Evolutionary conservation across 1,140 invertebrate species (phyloP), one percentile per base, ranked within the genome.

Genomic region (Zelostemma sp.): DNA sequence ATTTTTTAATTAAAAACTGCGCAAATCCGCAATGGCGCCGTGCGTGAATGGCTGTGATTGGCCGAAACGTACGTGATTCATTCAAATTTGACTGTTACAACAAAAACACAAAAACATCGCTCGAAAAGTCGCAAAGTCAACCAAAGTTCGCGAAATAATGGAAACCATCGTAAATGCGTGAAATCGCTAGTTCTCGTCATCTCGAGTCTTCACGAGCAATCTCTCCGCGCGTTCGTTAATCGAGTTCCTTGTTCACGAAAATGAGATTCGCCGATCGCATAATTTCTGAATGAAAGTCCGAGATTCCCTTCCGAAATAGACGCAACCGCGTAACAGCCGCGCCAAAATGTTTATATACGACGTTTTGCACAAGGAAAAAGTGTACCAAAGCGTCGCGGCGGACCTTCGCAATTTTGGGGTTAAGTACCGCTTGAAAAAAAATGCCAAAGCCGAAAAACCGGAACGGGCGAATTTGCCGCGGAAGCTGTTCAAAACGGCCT

Each of bases 341-440:
- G 6, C 14, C 11, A 88, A 85, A 80, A 91, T 91, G 90, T 86
- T 89, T 75, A 88, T 91, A 78, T 90, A 88, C 75, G 89, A 90
- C 81, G 86, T 90, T 56, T 78, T 88, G 48, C 88, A 90, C 73
- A 90, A 89, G 67, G 88, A 89, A 57, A 89, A 90, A 82, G 85
- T 91, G 43, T 86, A 87, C 72, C 86, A 87, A 50, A 86, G 88
- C 61, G 86, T 90, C 31, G 79, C 88, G 12, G 83, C 85, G 55
- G 87, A 91, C 82, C 81, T 91, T 48, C 87, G 88, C 64, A 86
- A 83, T 68, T 85, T 88, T 2, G 90, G 90, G 19, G 86, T 91
- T 72, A 91, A 91, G 77, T 89, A 88, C 78, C 86, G 89, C 50
- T 79, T 87, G 33, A 91, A 91, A 70, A 90, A 90, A 70, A 87